Base-by-base conservation (phyloP, 1,140 invertebrate genomes). In the Drosophila leontia region DNA sequence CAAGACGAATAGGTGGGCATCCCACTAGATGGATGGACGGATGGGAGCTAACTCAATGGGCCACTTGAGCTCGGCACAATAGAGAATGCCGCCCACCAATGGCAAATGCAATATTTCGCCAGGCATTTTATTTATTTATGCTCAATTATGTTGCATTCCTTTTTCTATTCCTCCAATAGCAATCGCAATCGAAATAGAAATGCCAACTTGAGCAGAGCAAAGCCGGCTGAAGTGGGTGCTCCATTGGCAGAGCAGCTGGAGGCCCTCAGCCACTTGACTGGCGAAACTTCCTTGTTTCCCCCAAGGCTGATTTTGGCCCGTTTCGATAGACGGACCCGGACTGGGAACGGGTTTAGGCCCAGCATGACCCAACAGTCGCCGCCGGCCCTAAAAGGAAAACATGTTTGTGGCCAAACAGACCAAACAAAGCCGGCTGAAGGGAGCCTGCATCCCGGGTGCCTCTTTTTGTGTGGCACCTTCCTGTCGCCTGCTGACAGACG, bases 351-450 rank as follows among this genome's bases (percentile, higher is more conserved):
- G 84, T 88, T 88, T 88, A 34, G 45, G 48, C 68, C 50, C 80
- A 67, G 79, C 76, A 69, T 80, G 84, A 87, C 72, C 80, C 71
- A 70, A 59, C 51, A 47, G 41, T 11, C 15, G 15, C 44, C 59
- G 45, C 48, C 34, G 74, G 62, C 60, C 82, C 79, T 57, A 71
- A 88, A 87, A 88, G 72, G 84, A 70, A 81, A 88, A 88, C 84
- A 81, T 84, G 84, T 90, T 90, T 90, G 47, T 80, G 34, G 50
- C 51, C 67, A 62, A 80, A 65, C 60, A 80, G 34, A 71, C 68
- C n/a, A 58, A 74, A 76, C 44, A 48, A 72, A 37, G 48, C 48
- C 56, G 58, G 23, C 58, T 19, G 37, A 39, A 58, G 59, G 57
- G 50, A 45, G 70, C 35, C 75, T 56, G 48, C 48, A 62, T 65